Evolutionary conservation across 2,888 invertebrate genomes (phyloP).

Genomic region (Willowsia nigromaculata): DNA sequence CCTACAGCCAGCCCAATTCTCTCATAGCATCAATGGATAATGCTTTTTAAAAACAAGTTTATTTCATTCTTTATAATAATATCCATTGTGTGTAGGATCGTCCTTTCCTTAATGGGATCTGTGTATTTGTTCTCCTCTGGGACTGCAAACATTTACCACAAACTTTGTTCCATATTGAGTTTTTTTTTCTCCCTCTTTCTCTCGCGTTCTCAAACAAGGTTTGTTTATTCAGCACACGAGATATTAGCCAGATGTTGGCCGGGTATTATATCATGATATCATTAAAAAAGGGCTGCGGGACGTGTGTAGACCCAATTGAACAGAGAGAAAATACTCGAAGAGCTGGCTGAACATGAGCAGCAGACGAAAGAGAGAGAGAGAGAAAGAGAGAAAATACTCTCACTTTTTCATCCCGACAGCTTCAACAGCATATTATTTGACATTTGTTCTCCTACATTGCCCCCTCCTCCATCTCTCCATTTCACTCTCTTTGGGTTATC

Average conservation of each 20-base stretch:
- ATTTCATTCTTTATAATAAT: neutral
- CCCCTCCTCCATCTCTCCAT: neutral
- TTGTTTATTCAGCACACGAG: constrained; percentile 20
- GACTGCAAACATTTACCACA: constrained; percentile 15
- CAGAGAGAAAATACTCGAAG: constrained; percentile 8
- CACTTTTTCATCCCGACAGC: constrained; percentile 23
- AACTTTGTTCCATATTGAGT: constrained; percentile 7
- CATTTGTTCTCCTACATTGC: constrained; percentile 26
- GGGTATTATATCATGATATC: constrained; percentile 24
- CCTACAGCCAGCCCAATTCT: neutral
- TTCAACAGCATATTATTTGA: constrained; percentile 31
- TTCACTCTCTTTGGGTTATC: neutral
- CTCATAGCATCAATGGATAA: neutral
- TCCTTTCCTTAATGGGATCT: neutral
- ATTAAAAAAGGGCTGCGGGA: constrained; percentile 39
- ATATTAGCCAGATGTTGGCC: constrained; percentile 27
- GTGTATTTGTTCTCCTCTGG: neutral
- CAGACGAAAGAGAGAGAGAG: too few species aligned
- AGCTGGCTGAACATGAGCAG: neutral
- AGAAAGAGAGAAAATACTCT: constrained; percentile 1
- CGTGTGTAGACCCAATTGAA: neutral
- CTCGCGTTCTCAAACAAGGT: neutral
- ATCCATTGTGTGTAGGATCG: neutral
- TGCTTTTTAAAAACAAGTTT: constrained; percentile 4
- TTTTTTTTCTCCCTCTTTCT: neutral